Evolutionary conservation across 2,888 invertebrate species (phyloP).

Genomic region (Drosophila emarginata): DNA sequence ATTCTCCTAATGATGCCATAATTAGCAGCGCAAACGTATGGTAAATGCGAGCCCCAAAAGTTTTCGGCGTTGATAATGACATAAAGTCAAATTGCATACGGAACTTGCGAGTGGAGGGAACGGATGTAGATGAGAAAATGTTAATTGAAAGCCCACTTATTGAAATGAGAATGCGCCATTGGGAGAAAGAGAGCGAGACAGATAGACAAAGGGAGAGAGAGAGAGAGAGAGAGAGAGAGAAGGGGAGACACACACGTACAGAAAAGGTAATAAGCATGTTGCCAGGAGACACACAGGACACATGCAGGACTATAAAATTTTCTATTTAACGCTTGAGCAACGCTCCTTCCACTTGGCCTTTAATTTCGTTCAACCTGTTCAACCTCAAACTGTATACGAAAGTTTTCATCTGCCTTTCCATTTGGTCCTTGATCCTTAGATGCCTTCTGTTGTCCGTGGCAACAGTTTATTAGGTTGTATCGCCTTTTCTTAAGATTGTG

Average conservation of each 20-base stretch:
- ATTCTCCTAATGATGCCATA: conserved; percentile 40
- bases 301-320: conserved; percentile 56
- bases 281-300: conserved; percentile 50
- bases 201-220: not conserved
- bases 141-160: conserved; percentile 75
- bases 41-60: conserved; percentile 22
- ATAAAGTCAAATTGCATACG: conserved; percentile 66
- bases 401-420: conserved; percentile 40
- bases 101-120: not conserved
- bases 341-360: conserved; percentile 30
- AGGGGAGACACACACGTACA: conserved; percentile 2
- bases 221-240: not conserved
- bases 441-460: conserved; percentile 56
- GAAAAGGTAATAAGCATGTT: conserved; percentile 35
- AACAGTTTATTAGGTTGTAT: conserved; percentile 74
- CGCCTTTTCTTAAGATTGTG: conserved; percentile 68
- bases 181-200: conserved; percentile 12
- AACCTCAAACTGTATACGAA: conserved; percentile 58
- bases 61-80: conserved; percentile 62
- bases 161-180: conserved; percentile 48
- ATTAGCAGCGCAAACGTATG: conserved; percentile 38
- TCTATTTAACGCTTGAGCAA: conserved; percentile 74
- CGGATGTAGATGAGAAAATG: conserved; percentile 32
- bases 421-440: conserved; percentile 21
- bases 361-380: conserved; percentile 50